Conservation (phyloP, 2,888 invertebrate genomes). For the Onchidella celtica region DNA sequence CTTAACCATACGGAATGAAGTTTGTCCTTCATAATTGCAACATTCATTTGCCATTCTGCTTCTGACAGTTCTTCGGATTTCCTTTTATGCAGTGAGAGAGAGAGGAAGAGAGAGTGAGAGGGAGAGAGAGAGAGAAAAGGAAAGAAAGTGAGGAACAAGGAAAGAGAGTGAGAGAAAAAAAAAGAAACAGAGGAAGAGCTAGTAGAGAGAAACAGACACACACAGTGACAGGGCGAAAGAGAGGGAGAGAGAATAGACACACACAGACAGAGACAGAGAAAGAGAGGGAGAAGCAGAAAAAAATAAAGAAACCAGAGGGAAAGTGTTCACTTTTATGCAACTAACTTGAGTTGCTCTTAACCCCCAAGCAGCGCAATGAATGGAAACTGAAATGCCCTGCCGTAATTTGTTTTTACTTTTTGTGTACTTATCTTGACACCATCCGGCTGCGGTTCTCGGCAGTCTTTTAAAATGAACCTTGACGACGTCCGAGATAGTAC, state of each 20-base stretch:
- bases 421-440: neutral
- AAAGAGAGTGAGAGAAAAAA: neutral
- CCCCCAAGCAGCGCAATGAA: no score
- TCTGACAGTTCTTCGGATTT: no score
- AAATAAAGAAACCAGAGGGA: neutral
- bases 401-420: neutral
- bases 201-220: neutral
- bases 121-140: neutral
- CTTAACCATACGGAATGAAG: no score
- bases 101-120: constrained; percentile 2
- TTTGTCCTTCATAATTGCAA: no score
- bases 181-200: constrained; percentile 12
- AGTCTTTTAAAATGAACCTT: no score
- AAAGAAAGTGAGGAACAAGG: neutral
- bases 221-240: neutral
- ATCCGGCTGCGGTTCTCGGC: no score
- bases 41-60: no score
- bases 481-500: no score
- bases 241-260: neutral
- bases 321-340: neutral
- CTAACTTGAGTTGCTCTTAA: no score
- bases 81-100: constrained; percentile 23
- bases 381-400: no score
- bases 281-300: neutral
- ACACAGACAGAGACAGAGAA: neutral